Evolutionary conservation across 1,140 invertebrate species (phyloP).

Genomic region (Drosophila sechellia): DNA sequence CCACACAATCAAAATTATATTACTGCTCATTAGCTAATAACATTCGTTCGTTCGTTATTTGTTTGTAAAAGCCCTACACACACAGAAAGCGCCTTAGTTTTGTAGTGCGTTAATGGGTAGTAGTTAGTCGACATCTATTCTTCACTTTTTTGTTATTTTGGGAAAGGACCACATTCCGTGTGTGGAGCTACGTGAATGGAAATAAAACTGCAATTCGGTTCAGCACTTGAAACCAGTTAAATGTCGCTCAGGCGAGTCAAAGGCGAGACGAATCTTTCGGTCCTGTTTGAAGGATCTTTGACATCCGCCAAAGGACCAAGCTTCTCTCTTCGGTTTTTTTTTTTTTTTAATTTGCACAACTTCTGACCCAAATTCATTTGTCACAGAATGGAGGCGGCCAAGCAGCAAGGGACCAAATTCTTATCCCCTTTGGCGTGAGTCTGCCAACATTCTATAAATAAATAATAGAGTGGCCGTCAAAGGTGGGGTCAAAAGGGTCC

Average conservation of each 20-base stretch:
- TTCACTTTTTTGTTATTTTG: slow-evolving; percentile 14
- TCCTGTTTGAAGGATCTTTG: slow-evolving; percentile 61
- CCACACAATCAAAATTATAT: background rate
- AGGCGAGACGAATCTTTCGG: slow-evolving; percentile 62
- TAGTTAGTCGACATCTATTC: background rate
- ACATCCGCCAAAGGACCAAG: slow-evolving; percentile 14
- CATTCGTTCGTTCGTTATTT: too few relatives aligned
- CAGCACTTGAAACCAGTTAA: slow-evolving; percentile 64
- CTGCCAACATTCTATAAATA: slow-evolving; percentile 65
- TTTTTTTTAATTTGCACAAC: slow-evolving; percentile 74
- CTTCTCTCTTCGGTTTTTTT: background rate
- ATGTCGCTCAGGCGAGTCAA: slow-evolving; percentile 53
- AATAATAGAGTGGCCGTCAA: slow-evolving; percentile 58
- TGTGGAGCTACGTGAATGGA: slow-evolving; percentile 60
- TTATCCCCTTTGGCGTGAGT: slow-evolving; percentile 13
- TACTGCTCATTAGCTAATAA: too few relatives aligned
- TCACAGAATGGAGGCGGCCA: slow-evolving; percentile 55
- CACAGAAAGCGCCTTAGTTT: too few relatives aligned
- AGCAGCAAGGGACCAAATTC: slow-evolving; percentile 56
- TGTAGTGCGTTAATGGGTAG: background rate
- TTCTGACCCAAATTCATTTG: slow-evolving; percentile 81
- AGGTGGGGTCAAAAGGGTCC: slow-evolving; percentile 7
- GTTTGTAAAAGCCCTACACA: too few relatives aligned
- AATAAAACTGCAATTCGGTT: slow-evolving; percentile 74
- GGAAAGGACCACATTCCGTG: slow-evolving; percentile 3